Evolutionary conservation across 2,888 invertebrate genomes (phyloP), one percentile per base, ranked within the genome.

Genomic region (Polyommatus icarus): DNA sequence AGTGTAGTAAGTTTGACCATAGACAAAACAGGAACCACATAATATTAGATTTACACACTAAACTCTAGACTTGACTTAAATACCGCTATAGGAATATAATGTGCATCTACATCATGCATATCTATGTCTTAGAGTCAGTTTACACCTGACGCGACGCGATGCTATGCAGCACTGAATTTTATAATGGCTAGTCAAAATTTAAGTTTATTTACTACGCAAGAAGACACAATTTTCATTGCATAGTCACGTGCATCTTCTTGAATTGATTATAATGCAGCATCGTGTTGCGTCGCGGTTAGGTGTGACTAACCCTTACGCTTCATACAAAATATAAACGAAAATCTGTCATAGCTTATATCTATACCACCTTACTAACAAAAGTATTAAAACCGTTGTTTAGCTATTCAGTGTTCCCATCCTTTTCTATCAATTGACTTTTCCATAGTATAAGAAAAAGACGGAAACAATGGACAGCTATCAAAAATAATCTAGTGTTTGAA

Each of bases 321-420:
- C 80, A 79, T 79, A 82, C 80, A 81, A 75, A 79, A 76, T 80
- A 72, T 32, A 76, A 79, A 78, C 67, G 71, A 79, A 76, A 40
- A 80, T 76, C 78, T 80, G 79, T 77, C 77, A 79, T 80, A 80
- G 80, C 83, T 83, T 82, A 79, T 80, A 81, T 82, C 54, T 79
- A 81, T 81, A 82, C 81, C 76, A 80, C 76, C 78, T 54, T 54
- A 54, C 54, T 54, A 54, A 54, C 18, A 54, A 54, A 54, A 54
- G 54, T 54, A 54, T 54, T 54, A 5, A 54, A 54, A 54, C 18
- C 54, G 18, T 54, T 54, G 54, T 54, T 54, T 54, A 18, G 18
- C 54, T 54, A 18, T 5, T 54, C 18, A 54, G 18, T 54, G 54
- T 18, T 5, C 3, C 54, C 15, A 18, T 54, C 5, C 54, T 54